Conservation (phyloP, 2,797 vertebrate species). For the Centroberyx gerrardi region DNA sequence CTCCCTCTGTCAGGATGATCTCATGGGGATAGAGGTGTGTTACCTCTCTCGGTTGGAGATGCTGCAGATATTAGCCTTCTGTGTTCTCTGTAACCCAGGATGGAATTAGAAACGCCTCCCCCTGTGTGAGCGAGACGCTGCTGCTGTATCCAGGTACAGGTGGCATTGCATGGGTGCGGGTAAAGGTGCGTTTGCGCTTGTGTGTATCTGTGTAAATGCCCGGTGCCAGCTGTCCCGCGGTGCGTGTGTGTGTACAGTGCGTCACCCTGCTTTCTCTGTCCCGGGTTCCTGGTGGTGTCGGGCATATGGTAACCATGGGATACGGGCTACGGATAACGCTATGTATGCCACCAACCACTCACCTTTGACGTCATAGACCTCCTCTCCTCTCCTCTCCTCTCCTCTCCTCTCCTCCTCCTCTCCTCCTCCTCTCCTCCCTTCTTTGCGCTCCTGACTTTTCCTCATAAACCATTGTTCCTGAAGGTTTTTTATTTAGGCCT, state of each 20-base stretch:
- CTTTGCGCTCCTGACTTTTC: not conserved
- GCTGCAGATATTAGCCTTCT: slow-evolving; percentile 78
- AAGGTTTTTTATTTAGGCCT: too few species aligned
- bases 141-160: slow-evolving; percentile 38
- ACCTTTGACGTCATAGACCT: slow-evolving; percentile 70
- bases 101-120: slow-evolving; percentile 74
- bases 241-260: slow-evolving; percentile 72
- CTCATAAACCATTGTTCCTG: too few species aligned
- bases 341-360: slow-evolving; percentile 62
- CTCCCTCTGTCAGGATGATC: slow-evolving; percentile 67
- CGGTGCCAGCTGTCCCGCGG: slow-evolving; percentile 75
- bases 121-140: slow-evolving; percentile 45
- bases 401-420: not conserved
- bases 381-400: slow-evolving; percentile 9
- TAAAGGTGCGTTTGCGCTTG: slow-evolving; percentile 37
- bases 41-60: slow-evolving; percentile 74
- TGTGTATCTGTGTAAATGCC: slow-evolving; percentile 24
- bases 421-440: not conserved
- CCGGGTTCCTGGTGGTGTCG: slow-evolving; percentile 69
- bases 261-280: slow-evolving; percentile 75
- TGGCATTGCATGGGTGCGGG: slow-evolving; percentile 25
- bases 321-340: slow-evolving; percentile 67
- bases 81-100: slow-evolving; percentile 68
- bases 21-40: slow-evolving; percentile 72
- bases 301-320: slow-evolving; percentile 85